Evolutionary conservation across 2,888 invertebrate genomes (phyloP), one percentile per base, ranked within the genome.

Genomic region (Pammene fasciana): DNA sequence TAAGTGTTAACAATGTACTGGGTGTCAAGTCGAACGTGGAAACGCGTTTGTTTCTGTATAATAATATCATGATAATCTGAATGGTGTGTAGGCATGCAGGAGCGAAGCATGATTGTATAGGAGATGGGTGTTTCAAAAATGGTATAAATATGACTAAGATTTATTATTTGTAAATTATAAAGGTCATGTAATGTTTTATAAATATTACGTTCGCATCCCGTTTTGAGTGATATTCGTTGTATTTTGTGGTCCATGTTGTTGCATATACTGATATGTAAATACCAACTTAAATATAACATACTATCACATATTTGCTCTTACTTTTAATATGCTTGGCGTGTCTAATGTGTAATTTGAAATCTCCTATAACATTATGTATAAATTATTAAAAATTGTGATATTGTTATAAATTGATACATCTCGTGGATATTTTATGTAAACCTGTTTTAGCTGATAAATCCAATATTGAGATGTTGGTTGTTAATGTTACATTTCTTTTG

Each of bases 381-480:
- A 64, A 90, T 92, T 92, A 92, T 90, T 91, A 84, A 92, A 92
- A 91, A 92, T 89, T 92, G 92, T 92, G 92, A 92, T 92, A 92
- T 92, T 91, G 91, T 92, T 92, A 90, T 88, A 86, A 88, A 86
- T 81, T 86, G 74, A 86, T 82, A 80, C 76, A 74, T 74, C 75
- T 86, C 86, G 79, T 84, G 79, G 76, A 80, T 86, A 82, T 87
- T 68, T 85, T 85, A 80, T 79, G 78, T 79, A 81, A 79, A 79
- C 80, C 81, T 82, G 82, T 86, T 85, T 85, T 78, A 79, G 76
- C 74, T 76, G 74, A 75, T 80, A 79, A 76, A 80, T 80, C 81
- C 81, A 78, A 80, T 78, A 75, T 76, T 80, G 79, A 74, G 76
- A 75, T 85, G 83, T 86, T 86, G 75, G 82, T 79, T 85, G 85